Conservation (phyloP, 2,888 invertebrate species). For the Pseudolycoriella hygida region DNA sequence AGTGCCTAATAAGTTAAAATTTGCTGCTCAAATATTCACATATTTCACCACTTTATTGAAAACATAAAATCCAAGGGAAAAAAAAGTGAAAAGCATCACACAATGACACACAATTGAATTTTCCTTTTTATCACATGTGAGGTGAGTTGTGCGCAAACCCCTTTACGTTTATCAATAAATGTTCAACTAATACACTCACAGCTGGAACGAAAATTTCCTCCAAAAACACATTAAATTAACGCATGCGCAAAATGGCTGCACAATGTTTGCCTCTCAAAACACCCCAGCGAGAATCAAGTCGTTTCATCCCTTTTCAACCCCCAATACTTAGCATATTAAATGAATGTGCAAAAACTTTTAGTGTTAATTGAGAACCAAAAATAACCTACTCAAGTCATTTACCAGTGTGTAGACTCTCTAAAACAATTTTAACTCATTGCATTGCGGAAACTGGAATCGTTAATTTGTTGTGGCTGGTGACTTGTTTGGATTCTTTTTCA, state of each 20-base stretch:
- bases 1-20: neutral
- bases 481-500: no score
- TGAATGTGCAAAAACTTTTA: neutral
- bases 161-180: neutral
- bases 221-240: neutral
- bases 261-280: neutral
- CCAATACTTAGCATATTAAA: neutral
- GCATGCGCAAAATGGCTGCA: neutral
- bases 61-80: neutral
- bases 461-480: no score
- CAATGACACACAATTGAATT: neutral
- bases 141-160: neutral
- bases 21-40: neutral
- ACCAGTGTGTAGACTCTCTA: neutral
- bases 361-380: neutral
- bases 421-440: no score
- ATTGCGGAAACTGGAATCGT: no score
- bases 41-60: neutral
- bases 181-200: neutral
- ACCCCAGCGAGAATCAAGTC: neutral
- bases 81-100: neutral
- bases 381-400: constrained; percentile 1
- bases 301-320: neutral
- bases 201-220: no score
- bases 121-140: neutral